Evolutionary conservation across 2,797 vertebrate species (phyloP), one percentile per base, ranked within the genome.

Genomic region (Pangasius macronema): DNA sequence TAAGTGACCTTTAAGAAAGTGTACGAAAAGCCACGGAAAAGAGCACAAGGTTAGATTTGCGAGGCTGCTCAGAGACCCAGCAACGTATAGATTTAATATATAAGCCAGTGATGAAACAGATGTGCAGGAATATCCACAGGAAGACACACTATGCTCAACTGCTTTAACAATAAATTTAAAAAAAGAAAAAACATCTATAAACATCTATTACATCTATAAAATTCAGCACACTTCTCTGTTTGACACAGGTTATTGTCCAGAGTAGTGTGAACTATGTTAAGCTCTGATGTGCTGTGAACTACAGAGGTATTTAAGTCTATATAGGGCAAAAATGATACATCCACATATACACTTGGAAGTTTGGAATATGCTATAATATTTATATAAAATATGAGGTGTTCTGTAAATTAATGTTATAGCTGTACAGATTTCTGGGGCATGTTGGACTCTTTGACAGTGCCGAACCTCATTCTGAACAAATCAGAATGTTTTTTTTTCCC

Each of bases 1-100:
- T 57, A 59, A 24, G 16, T 81, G 49, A 81, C 65, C 65, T 57
- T 86, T 80, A 80, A 42, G 49, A 57, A 70, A 72, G 22, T 14
- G 14, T 14, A 84, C 0, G 2, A 36, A 49, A 81, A 10, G 49
- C 8, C 30, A 53, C 22, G 68, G 3, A 5, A 79, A n/a, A 18
- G 46, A 67, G 16, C 39, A 59, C 33, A 6, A 30, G 63, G 39
- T 22, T 36, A 85, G 57, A 80, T 80, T 75, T 75, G 55, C 36
- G 61, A 59, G 53, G 7, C 39, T 46, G 24, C n/a, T 85, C 80
- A 27, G 59, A 63, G 70, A 73, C 2, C 8, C 22, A 39, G 24
- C 14, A 27, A 46, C 22, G 27, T 42, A 18, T 49, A 80, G 53
- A 76, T 86, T 24, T 46, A 57, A 24, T 57, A 49, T 6, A 72